Evolutionary conservation across 1,140 invertebrate genomes (phyloP).

Genomic region (Dufourea novaeangliae): DNA sequence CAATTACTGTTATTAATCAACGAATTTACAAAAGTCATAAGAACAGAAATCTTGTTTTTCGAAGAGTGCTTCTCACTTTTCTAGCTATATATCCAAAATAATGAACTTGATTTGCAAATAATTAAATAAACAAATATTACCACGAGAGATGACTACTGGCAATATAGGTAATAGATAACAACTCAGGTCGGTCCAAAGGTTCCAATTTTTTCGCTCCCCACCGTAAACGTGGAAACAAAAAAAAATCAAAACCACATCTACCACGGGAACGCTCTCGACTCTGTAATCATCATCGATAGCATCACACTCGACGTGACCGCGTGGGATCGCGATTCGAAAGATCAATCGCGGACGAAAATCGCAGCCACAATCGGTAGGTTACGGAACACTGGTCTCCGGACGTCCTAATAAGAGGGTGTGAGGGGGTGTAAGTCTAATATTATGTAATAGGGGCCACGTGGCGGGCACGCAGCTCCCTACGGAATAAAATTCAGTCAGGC

Average conservation of each 20-base stretch:
- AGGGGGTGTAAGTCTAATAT: slow-evolving; percentile 60
- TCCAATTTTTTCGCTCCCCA: background rate
- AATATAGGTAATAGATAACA: no score
- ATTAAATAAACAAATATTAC: no score
- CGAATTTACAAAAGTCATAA: no score
- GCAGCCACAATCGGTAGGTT: slow-evolving; percentile 26
- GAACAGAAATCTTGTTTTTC: no score
- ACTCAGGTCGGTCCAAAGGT: no score
- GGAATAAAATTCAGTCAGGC: slow-evolving; percentile 54
- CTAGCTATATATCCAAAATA: no score
- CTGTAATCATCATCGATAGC: slow-evolving; percentile 39
- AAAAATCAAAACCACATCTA: slow-evolving; percentile 7
- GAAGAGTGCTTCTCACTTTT: no score
- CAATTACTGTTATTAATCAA: no score
- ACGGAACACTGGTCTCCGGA: slow-evolving; percentile 2
- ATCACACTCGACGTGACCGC: slow-evolving; percentile 61
- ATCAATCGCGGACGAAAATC: slow-evolving; percentile 37
- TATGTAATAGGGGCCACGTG: slow-evolving; percentile 64
- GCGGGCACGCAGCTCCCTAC: slow-evolving; percentile 33
- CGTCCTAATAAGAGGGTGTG: slow-evolving; percentile 34
- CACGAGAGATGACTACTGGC: no score
- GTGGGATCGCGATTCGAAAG: slow-evolving; percentile 48
- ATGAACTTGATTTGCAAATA: no score
- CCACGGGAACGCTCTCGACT: background rate
- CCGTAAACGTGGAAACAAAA: background rate